These are phyloP conservation scores for Euzetes globulus DNA, from an alignment of 2,888 invertebrate species.

Conservation along the genomic window DNA sequence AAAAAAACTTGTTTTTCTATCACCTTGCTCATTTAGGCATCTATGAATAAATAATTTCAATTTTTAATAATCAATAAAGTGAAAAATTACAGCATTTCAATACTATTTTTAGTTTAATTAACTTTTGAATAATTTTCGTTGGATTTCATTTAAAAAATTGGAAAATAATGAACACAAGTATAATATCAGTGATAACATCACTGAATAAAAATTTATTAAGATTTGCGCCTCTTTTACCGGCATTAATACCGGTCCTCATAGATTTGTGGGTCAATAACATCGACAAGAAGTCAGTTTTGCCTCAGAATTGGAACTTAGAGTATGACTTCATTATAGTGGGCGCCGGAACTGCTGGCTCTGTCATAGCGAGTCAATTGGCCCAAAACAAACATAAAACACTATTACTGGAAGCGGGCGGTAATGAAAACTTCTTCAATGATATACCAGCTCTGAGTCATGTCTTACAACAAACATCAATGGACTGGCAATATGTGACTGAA, in stretches of 20 bases:
- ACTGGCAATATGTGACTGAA: constrained; percentile 11
- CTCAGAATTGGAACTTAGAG: background rate
- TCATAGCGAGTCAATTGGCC: background rate
- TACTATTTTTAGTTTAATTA: too few species aligned
- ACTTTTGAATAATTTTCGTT: background rate
- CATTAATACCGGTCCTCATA: background rate
- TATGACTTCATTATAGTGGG: constrained; percentile 6
- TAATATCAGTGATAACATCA: background rate
- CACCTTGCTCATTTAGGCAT: too few species aligned
- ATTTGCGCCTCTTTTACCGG: constrained; percentile 6
- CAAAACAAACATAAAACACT: background rate
- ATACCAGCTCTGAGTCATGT: constrained; percentile 10
- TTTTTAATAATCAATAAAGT: too few species aligned
- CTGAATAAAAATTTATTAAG: background rate
- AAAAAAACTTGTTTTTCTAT: too few species aligned
- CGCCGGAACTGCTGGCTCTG: background rate
- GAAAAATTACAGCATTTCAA: too few species aligned
- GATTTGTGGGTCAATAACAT: background rate
- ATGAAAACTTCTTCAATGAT: constrained; percentile 9
- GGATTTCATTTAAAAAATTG: background rate
- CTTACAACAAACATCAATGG: background rate
- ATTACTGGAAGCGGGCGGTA: constrained; percentile 2
- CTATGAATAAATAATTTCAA: too few species aligned
- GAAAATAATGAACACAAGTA: background rate
- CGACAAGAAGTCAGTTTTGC: background rate